Base-by-base conservation (phyloP, 2,797 vertebrate genomes). In the Malurus splendens region DNA sequence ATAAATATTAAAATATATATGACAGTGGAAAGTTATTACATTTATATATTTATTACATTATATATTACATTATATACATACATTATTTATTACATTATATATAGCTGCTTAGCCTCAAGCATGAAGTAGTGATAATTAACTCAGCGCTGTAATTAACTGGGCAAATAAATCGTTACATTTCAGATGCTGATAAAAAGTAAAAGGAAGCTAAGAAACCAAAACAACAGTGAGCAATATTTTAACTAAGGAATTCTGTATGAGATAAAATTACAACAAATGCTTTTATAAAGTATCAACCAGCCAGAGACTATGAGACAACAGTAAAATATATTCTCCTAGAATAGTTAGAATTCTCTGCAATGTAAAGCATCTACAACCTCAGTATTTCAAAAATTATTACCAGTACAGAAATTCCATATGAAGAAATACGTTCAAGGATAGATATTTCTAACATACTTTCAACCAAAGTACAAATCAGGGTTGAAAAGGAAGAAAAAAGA, bases 1-100 rank as follows among this genome's bases (percentile, higher is more conserved):
- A 75, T 86, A 88, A 87, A 89, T 89, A 86, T 79, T 89, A 75
- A 86, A 73, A 91, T 42, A 77, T 30, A 80, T 76, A 75, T n/a
- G 52, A 51, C 23, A 82, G 32, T 36, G 50, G 23, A 74, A 91
- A 90, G 28, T 74, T 73, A 87, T 36, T 52, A 52, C 68, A 66
- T 45, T 75, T 67, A 81, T 67, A 36, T 36, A 36, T 36, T 36
- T 36, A 36, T 36, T 36, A 36, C 36, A 36, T 36, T 36, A 36
- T 36, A 36, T 36, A 36, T 36, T 36, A 36, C 36, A 36, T 36
- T 36, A 36, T 36, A 36, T 36, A 12, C 36, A 36, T 36, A 36
- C 10, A 36, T 36, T 36, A 36, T 36, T 36, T 36, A 36, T 36
- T 36, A 36, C 36, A 36, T 36, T 12, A 36, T 55, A 82, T 30